Conservation (phyloP, 2,797 vertebrate genomes). For the Paramormyrops hopkinsi region DNA sequence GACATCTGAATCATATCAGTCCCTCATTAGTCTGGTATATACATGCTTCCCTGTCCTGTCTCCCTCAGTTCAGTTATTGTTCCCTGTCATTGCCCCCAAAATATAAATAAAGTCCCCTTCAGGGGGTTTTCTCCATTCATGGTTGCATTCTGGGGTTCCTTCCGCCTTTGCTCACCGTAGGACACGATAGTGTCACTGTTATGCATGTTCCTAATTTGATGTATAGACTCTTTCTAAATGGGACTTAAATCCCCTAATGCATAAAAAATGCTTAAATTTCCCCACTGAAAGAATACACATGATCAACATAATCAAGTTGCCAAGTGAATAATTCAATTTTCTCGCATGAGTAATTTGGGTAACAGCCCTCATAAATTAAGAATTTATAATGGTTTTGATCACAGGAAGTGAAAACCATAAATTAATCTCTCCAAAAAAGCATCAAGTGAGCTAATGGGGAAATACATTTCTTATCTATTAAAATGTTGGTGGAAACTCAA, state of each 20-base stretch:
- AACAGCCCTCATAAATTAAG: not conserved
- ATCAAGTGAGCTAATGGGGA: not conserved
- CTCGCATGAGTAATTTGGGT: not conserved
- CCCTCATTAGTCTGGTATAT: not conserved
- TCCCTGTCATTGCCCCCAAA: not conserved
- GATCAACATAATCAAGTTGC: not conserved
- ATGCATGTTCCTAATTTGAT: not conserved
- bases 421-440: slow-evolving; percentile 1
- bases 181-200: not conserved
- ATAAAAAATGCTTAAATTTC: not conserved
- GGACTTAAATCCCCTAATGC: not conserved
- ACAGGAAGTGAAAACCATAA: not conserved
- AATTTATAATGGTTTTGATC: not conserved
- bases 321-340: not conserved
- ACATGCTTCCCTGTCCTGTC: not conserved
- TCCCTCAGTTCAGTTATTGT: not conserved
- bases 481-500: not conserved
- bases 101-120: not conserved
- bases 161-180: not conserved
- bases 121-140: not conserved
- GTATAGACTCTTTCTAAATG: not conserved
- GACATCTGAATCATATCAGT: not conserved
- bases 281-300: not conserved
- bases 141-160: not conserved
- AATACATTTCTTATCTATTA: not conserved